A percentile compares a stretch with the other conserved stretches of the same genome.
Evolutionary conservation across 2,888 invertebrate species (phyloP).

Genomic region (Agonum fuliginosum): DNA sequence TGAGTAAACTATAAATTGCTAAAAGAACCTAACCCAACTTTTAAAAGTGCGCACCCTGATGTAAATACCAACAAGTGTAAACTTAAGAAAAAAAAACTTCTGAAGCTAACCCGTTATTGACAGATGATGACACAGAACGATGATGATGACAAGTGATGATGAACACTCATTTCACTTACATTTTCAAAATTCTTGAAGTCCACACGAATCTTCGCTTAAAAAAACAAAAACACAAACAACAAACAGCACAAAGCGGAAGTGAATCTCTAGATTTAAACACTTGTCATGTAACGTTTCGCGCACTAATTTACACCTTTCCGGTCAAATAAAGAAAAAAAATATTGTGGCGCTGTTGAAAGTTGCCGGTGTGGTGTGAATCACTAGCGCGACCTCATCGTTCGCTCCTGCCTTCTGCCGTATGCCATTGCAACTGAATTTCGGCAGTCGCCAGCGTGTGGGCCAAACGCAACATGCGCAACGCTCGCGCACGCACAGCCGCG

Average conservation of each 20-base stretch:
- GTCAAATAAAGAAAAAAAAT: not conserved
- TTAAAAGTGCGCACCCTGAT: not conserved
- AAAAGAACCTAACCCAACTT: not conserved
- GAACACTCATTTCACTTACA: constrained; percentile 34
- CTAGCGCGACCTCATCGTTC: constrained; percentile 30
- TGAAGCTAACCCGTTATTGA: constrained; percentile 9
- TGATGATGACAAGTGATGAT: constrained; percentile 22
- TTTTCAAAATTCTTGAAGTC: not conserved
- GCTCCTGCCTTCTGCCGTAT: constrained; percentile 35
- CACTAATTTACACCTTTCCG: not conserved
- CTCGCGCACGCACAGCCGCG: constrained; percentile 34
- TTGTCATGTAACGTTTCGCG: not conserved
- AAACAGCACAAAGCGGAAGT: constrained; percentile 12
- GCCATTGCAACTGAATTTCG: constrained; percentile 55
- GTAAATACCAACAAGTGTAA: not conserved
- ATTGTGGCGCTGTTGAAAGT: not conserved
- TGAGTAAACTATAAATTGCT: not conserved
- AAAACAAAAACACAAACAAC: constrained; percentile 15
- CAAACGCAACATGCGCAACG: constrained; percentile 47
- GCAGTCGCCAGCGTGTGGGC: constrained; percentile 31
- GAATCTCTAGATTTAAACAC: not conserved
- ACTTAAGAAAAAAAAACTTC: not conserved
- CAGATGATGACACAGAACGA: not conserved
- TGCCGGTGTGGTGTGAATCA: constrained; percentile 10
- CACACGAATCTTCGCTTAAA: constrained; percentile 14